Base-by-base conservation (phyloP, 2,113 vertebrate species). In the Xiphophorus couchianus region DNA sequence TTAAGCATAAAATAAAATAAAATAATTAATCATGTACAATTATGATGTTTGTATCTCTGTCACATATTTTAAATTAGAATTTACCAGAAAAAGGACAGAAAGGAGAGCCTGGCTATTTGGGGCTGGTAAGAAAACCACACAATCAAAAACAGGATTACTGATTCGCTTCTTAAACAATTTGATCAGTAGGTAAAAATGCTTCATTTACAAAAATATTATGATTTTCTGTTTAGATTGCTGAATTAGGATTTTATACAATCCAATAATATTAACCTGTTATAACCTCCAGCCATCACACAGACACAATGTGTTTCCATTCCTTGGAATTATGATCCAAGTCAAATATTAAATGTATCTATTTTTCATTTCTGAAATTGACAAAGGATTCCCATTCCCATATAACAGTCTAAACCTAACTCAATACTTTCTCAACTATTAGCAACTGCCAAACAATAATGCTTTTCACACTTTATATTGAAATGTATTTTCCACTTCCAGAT, bases 41-140 rank as follows among this genome's bases (percentile, higher is more conserved):
- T 13, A 67, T 17, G 3, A 29, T 42, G 3, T 17, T 58, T 3
- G 0, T 51, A 1, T 71, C 2, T 81, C n/a, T 37, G 2, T 62
- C 5, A 19, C 3, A 19, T 69, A 25, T 62, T 25, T 63, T 86
- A 4, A 19, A 2, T 73, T n/a, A 91, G 91, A 29, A 88, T 63
- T 77, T 95, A 30, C 96, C 97, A 0, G 97, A 99, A 89, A 99
- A 99, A 69, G 98, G 98, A 6, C 90, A 99, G 71, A 99, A 99
- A 65, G 98, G 98, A 25, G 97, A 99, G 4, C 96, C 96, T 0
- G 95, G 96, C 0, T 90, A 93, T 75, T 92, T 98, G 5, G 97
- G 97, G 67, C 90, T 89, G 42, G 97, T 99, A 92, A 96, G 96
- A 75, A 77, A 77, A 71, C 78, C 68, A 73, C 51, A 66, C 42